phyloP scores from a whole-genome alignment of 1,140 invertebrate genomes.

The Streblospio benedicti region DNA sequence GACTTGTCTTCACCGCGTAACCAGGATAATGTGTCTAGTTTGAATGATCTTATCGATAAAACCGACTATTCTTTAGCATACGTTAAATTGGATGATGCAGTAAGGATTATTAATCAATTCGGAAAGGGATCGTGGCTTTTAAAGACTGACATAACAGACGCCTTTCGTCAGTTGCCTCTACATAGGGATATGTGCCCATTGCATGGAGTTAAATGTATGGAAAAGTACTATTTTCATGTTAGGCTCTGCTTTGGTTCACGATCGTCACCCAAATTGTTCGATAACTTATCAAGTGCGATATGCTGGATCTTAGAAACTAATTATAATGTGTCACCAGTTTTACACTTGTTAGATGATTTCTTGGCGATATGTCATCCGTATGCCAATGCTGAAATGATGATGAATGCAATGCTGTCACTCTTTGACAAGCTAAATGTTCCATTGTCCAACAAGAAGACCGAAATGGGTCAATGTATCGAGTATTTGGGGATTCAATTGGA shows the following conservation, averaged over 20 bases:
- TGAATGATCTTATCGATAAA: not conserved
- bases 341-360: slow-evolving; percentile 1
- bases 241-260: not conserved
- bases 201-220: not conserved
- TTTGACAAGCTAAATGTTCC: no score
- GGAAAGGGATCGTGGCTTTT: not conserved
- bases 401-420: no score
- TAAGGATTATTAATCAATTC: no score
- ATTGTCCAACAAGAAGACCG: no score
- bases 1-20: not conserved
- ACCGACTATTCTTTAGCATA: not conserved
- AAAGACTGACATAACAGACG: not conserved
- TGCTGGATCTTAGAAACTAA: not conserved
- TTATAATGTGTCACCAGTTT: not conserved
- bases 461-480: no score
- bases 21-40: not conserved
- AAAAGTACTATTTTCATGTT: not conserved
- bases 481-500: not conserved
- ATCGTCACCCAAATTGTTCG: not conserved
- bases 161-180: not conserved
- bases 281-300: not conserved
- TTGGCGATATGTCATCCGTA: not conserved
- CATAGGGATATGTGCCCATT: not conserved
- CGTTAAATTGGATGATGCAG: slow-evolving; percentile 3
- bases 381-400: not conserved